Evolutionary conservation across 1,140 invertebrate genomes (phyloP).

Genomic region (Drosophila nikananu): DNA sequence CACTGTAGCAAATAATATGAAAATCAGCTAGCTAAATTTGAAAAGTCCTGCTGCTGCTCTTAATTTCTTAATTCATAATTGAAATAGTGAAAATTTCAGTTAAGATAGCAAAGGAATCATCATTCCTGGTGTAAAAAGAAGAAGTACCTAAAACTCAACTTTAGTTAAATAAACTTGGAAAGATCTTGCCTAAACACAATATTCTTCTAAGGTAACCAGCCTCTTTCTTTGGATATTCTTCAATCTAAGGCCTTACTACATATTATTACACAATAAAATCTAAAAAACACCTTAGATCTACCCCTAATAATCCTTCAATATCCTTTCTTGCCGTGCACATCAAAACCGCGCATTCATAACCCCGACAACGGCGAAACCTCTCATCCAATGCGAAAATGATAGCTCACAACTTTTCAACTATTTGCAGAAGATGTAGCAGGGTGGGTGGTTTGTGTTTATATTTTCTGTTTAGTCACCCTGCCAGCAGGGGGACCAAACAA

Average conservation of each 20-base stretch:
- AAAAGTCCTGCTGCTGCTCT: not conserved
- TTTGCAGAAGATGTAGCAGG: conserved; percentile 24
- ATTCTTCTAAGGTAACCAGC: not conserved
- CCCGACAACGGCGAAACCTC: conserved; percentile 38
- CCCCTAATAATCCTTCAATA: not conserved
- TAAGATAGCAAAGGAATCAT: not conserved
- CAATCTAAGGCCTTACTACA: not conserved
- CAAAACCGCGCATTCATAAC: conserved; percentile 68
- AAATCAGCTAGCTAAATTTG: not conserved
- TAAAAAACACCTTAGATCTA: not conserved
- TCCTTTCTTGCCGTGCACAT: conserved; percentile 1
- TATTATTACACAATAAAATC: not conserved
- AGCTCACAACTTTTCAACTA: conserved; percentile 82
- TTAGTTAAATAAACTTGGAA: not conserved
- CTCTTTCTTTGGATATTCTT: too few species aligned
- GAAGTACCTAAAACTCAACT: not conserved
- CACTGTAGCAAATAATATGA: not conserved
- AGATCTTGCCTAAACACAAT: not conserved
- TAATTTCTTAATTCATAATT: not conserved
- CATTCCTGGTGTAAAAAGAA: not conserved
- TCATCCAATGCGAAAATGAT: conserved; percentile 77
- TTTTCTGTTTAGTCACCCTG: conserved; percentile 43
- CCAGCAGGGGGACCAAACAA: conserved; percentile 38
- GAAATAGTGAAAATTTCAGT: not conserved
- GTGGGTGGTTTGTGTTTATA: conserved; percentile 15